Evolutionary conservation across 23 tunicate species (phyloP), one percentile per base, ranked within the genome.

Genomic region (Aplidium turbinatum): DNA sequence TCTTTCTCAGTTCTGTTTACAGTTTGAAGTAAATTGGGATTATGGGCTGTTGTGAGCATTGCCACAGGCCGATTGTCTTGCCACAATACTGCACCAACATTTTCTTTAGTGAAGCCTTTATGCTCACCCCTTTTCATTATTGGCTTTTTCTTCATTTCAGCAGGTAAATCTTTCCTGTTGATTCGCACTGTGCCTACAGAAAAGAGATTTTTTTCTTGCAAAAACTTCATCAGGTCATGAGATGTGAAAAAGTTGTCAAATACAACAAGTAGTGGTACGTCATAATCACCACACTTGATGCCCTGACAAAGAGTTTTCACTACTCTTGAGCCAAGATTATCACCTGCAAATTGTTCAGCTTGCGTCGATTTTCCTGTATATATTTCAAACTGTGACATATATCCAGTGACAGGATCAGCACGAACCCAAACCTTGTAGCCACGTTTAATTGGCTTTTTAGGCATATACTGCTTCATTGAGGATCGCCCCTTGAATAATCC

Each of bases 351-450:
- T 11, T 7, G 26, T 7, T 53, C 60, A 7, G 16, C 4, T 7
- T 53, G 16, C 22, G 60, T 19, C 4, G 23, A 27, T 47, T 71
- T 51, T 25, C 63, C 77, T 3, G 61, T 71, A 24, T 71, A 71
- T 18, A 71, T 47, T 27, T 71, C 61, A 51, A 71, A 71, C 35
- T 71, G 60, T 4, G 77, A 71, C 35, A 71, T 2, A 21, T 24
- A 71, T 23, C 36, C 60, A 27, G 77, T 71, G 19, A 51, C 60
- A 47, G 77, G 61, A 9, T 71, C 64, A 3, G 77, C 77, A 18
- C 60, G 55, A 25, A 47, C 77, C 77, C 77, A 71, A 42, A 48
- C 65, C 31, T 71, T 71, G 60, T 48, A 48, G 22, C 68, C 77
- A 3, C 60, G 33, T 71, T 51, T 48, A 16, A 51, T 38, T 4